Evolutionary conservation across 2,797 vertebrate species (phyloP).

Genomic region (Pipistrellus kuhlii): DNA sequence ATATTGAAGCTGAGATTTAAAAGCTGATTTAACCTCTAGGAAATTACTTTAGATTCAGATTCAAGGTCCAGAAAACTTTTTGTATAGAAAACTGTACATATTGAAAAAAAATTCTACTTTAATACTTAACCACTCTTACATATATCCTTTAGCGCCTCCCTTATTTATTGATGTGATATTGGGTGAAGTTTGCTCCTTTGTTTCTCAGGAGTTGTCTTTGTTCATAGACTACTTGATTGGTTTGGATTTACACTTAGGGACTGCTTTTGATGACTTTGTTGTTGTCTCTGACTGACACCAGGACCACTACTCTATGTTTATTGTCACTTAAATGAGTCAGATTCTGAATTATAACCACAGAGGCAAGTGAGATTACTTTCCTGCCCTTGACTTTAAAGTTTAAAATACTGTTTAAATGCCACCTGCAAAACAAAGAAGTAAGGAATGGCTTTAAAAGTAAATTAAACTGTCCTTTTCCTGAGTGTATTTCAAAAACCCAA

Average conservation of each 20-base stretch:
- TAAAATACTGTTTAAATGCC: slow-evolving; percentile 30
- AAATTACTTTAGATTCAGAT: not conserved
- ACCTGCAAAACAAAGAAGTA: not conserved
- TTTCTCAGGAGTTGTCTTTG: not conserved
- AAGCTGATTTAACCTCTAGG: not conserved
- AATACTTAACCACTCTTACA: not conserved
- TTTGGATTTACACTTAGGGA: not conserved
- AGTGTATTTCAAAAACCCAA: slow-evolving; percentile 39
- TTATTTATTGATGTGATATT: not conserved
- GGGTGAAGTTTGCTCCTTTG: not conserved
- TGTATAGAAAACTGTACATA: not conserved
- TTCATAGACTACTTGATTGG: not conserved
- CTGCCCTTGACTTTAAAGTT: slow-evolving; percentile 9
- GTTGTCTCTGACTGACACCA: not conserved
- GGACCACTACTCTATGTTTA: not conserved
- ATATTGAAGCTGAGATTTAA: not conserved
- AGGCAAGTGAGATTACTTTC: not conserved
- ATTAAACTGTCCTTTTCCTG: not conserved
- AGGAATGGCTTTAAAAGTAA: not conserved
- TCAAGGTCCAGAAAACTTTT: not conserved
- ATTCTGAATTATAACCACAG: slow-evolving; percentile 29
- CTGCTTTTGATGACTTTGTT: not conserved
- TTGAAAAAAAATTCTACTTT: not conserved
- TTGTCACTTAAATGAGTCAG: not conserved
- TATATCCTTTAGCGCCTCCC: not conserved